Conservation (phyloP, 2,888 invertebrate species). For the Orthonevra nobilis region DNA sequence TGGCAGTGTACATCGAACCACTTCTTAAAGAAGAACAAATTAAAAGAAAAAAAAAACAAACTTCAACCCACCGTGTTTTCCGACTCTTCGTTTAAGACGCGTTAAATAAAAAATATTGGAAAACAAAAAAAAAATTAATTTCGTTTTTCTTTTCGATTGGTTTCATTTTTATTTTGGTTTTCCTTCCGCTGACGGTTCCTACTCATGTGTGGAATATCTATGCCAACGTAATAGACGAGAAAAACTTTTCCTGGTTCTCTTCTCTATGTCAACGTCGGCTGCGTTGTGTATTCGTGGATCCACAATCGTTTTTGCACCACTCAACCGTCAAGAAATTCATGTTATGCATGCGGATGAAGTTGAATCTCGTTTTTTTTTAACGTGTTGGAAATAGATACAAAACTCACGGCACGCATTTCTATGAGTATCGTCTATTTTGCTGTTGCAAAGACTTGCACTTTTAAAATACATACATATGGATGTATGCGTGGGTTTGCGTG, state of each 20-base stretch:
- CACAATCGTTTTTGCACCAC: slow-evolving; percentile 14
- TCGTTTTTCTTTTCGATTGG: slow-evolving; percentile 16
- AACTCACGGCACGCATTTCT: background rate
- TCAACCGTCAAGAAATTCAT: slow-evolving; percentile 40
- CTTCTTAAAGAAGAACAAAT: too few relatives aligned
- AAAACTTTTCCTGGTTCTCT: slow-evolving; percentile 57
- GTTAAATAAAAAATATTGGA: too few relatives aligned
- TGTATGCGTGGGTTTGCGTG: background rate
- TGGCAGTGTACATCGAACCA: too few relatives aligned
- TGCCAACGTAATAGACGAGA: slow-evolving; percentile 34
- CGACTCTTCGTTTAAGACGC: too few relatives aligned
- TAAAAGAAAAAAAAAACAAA: too few relatives aligned
- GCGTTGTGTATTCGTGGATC: background rate
- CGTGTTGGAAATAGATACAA: slow-evolving; percentile 18
- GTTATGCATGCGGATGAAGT: slow-evolving; percentile 49
- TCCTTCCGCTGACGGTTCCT: slow-evolving; percentile 56
- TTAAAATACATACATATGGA: slow-evolving; percentile 1
- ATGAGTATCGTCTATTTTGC: background rate
- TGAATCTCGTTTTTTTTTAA: slow-evolving; percentile 2
- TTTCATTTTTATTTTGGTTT: slow-evolving; percentile 45
- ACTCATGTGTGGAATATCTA: slow-evolving; percentile 49
- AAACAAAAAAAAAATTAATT: too few relatives aligned
- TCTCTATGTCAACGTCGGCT: slow-evolving; percentile 34
- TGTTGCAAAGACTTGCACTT: slow-evolving; percentile 38
- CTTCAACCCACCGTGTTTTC: too few relatives aligned